phyloP scores from a whole-genome alignment of 2,888 invertebrate species.

The Hirtodrosophila trivittata region DNA sequence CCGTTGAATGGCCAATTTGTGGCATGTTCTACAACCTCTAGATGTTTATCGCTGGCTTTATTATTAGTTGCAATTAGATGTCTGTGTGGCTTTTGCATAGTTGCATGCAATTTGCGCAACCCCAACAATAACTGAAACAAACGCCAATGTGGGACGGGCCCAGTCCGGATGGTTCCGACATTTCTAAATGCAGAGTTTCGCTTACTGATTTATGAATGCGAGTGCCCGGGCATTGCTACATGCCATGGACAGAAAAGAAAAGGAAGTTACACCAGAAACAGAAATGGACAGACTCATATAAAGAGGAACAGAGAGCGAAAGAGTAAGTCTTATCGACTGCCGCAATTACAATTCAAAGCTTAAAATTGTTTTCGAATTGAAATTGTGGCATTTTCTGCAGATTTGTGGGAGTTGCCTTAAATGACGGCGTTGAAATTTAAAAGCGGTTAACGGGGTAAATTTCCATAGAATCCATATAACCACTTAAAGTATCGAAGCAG shows the following conservation, averaged over 20 bases:
- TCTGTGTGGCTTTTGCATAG: constrained; percentile 58
- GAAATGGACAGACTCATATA: too few species aligned
- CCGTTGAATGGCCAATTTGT: constrained; percentile 55
- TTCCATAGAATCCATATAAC: constrained; percentile 4
- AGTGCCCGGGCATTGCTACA: constrained; percentile 11
- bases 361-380: constrained; percentile 1
- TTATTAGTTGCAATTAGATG: constrained; percentile 79
- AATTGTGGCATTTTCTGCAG: constrained; percentile 6
- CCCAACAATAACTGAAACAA: constrained; percentile 11
- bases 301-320: neutral
- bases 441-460: constrained; percentile 20
- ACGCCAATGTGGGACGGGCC: constrained; percentile 30
- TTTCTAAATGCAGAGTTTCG: constrained; percentile 41
- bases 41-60: constrained; percentile 72
- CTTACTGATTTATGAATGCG: constrained; percentile 61
- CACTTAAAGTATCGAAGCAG: neutral
- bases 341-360: constrained; percentile 25
- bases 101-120: constrained; percentile 57
- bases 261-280: constrained; percentile 1
- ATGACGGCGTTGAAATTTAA: constrained; percentile 46
- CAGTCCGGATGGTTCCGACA: constrained; percentile 36
- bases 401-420: constrained; percentile 22
- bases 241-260: constrained; percentile 3
- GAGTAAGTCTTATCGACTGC: neutral
- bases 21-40: constrained; percentile 44